Percentiles rank a stretch among this genome's conserved stretches.
These are phyloP conservation scores for Pocota personata DNA, from an alignment of 2,888 invertebrate genomes.

Conservation along the genomic window DNA sequence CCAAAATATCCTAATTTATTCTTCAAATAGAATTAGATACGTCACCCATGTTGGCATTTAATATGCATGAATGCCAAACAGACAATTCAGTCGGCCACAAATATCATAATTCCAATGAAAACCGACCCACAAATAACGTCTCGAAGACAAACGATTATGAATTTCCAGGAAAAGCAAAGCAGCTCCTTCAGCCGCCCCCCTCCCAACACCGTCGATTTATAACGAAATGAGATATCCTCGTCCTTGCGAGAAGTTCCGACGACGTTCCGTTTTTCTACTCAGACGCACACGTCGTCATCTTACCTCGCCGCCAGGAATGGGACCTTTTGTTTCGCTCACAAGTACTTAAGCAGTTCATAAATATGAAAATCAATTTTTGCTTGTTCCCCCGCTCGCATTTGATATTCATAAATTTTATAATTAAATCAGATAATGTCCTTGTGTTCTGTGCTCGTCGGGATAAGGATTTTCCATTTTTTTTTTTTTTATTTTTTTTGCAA, in stretches of 20 bases:
- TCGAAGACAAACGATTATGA: constrained; percentile 6
- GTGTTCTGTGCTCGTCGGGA: constrained; percentile 15
- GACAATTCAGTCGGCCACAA: neutral
- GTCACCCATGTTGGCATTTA: constrained; percentile 12
- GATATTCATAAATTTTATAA: constrained; percentile 68
- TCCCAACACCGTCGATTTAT: neutral
- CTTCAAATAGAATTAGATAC: constrained; percentile 26
- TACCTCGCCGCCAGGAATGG: neutral
- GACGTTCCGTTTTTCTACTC: neutral
- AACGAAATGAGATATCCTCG: neutral
- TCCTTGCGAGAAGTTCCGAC: neutral
- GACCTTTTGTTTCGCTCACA: constrained; percentile 28
- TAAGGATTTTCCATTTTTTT: constrained; percentile 13
- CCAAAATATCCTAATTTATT: constrained; percentile 18
- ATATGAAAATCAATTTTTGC: constrained; percentile 53
- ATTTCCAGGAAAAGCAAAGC: neutral
- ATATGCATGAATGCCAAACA: neutral
- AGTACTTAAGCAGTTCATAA: constrained; percentile 49
- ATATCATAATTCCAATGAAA: neutral
- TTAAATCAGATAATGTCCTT: constrained; percentile 62
- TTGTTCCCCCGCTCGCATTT: constrained; percentile 37
- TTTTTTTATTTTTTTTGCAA: constrained; percentile 1
- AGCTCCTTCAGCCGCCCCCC: no score
- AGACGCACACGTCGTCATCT: neutral
- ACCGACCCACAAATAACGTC: neutral